Evolutionary conservation across 2,113 vertebrate species (phyloP), one percentile per base, ranked within the genome.

Genomic region (Neogobius melanostomus): DNA sequence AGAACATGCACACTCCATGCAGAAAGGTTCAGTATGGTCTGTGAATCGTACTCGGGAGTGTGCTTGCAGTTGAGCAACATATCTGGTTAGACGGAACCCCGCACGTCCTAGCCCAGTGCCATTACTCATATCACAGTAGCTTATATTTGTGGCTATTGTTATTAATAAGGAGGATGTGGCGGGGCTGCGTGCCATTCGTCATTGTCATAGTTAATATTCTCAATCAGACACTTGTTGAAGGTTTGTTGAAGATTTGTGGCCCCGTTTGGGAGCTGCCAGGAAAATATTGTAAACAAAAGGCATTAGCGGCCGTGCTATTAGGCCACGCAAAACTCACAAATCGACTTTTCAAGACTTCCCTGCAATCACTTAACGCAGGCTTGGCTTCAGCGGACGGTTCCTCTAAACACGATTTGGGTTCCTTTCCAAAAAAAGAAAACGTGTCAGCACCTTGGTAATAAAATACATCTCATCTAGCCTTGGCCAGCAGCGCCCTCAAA

Each of bases 381-480:
- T 84, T 84, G 80, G 75, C 77, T 70, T 2, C 1, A 50, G 16
- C 12, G 61, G 48, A 71, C 49, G 11, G 70, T 71, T 84, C 65
- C 44, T 74, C 57, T 49, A 68, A 67, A 65, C 62, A 50, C 65
- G 62, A 66, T 75, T 74, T 75, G 78, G 69, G 47, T 57, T 74
- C 53, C 12, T 72, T 50, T 61, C 42, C 42, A 15, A 63, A 70
- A 74, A 70, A 74, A 70, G 62, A 72, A 42, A 69, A 47, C 66
- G 64, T 89, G 80, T 87, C 83, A 81, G 61, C 81, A 85, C 77
- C 77, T 80, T 73, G 51, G 61, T 10, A 82, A 80, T 74, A 63
- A 64, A 52, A 77, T 63, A 28, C 47, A 21, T 74, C 66, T 72
- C 76, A 74, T 82, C 60, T 56, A 65, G 36, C 4, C 9, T 72